A percentile compares a stretch with the other conserved stretches of the same genome.
Conservation (phyloP, 2,888 invertebrate genomes). For the Silvanus unidentatus region DNA sequence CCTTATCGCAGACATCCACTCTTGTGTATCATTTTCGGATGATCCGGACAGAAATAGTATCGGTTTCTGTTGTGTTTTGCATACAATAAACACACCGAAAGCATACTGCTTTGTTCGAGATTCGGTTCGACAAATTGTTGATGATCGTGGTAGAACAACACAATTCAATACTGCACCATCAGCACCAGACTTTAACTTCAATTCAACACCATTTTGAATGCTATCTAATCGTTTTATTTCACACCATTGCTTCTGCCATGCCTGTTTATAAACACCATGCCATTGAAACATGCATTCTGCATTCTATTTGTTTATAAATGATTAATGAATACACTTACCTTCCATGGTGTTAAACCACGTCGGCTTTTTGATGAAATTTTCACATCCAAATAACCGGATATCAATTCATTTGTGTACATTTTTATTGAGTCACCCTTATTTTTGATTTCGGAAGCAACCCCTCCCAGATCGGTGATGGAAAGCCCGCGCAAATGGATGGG, state of each 20-base stretch:
- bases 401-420: slow-evolving; percentile 31
- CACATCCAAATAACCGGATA: slow-evolving; percentile 59
- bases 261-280: slow-evolving; percentile 40
- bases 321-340: slow-evolving; percentile 46
- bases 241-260: slow-evolving; percentile 64
- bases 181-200: slow-evolving; percentile 52
- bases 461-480: no score
- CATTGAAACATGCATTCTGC: neutral
- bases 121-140: slow-evolving; percentile 58
- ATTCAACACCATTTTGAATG: slow-evolving; percentile 49
- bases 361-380: slow-evolving; percentile 58
- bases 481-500: no score
- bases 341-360: slow-evolving; percentile 59
- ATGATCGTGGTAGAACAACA: slow-evolving; percentile 54
- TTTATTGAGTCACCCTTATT: slow-evolving; percentile 7
- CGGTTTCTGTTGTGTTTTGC: slow-evolving; percentile 53
- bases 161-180: slow-evolving; percentile 42
- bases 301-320: neutral
- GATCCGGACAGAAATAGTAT: slow-evolving; percentile 59
- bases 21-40: slow-evolving; percentile 59
- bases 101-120: slow-evolving; percentile 62
- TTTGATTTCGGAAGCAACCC: no score
- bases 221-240: slow-evolving; percentile 54
- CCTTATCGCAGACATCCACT: slow-evolving; percentile 63
- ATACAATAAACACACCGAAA: slow-evolving; percentile 60